Percentiles rank a stretch among this genome's conserved stretches.
phyloP scores from a whole-genome alignment of 1,140 invertebrate species.

The Eupristina koningsbergeri region DNA sequence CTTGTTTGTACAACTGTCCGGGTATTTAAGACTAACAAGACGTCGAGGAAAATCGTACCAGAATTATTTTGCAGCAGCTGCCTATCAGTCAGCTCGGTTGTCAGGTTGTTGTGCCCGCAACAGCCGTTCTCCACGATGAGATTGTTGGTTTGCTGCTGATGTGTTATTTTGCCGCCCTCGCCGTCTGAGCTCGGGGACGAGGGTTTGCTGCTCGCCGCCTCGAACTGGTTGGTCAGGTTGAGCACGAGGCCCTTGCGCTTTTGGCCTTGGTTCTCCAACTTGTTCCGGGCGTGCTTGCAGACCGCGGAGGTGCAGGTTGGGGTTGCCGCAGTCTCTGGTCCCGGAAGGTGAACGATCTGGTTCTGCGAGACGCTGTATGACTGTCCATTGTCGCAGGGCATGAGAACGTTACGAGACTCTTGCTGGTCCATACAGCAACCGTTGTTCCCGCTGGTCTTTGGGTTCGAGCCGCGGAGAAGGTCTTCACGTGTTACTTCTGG shows the following conservation, averaged over 20 bases:
- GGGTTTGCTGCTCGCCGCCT: conserved; percentile 71
- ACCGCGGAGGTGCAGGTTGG: conserved; percentile 77
- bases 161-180: conserved; percentile 47
- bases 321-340: conserved; percentile 69
- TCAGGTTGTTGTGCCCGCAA: not conserved
- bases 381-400: conserved; percentile 87
- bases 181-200: conserved; percentile 70
- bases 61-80: conserved; percentile 16
- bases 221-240: conserved; percentile 78
- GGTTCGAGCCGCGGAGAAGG: conserved; percentile 61
- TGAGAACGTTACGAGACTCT: conserved; percentile 82
- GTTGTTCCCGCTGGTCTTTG: conserved; percentile 51
- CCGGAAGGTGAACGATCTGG: conserved; percentile 84
- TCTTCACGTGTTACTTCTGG: conserved; percentile 68
- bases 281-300: conserved; percentile 55
- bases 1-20: too few relatives aligned
- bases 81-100: not conserved
- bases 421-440: conserved; percentile 58
- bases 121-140: conserved; percentile 41
- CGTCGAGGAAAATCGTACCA: not conserved
- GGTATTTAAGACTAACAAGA: not conserved
- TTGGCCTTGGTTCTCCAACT: conserved; percentile 77
- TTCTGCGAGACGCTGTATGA: conserved; percentile 92
- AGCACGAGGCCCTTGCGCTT: conserved; percentile 77
- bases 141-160: conserved; percentile 49